Conservation (phyloP, 2,797 vertebrate species). For the Pseudochirops cupreus region DNA sequence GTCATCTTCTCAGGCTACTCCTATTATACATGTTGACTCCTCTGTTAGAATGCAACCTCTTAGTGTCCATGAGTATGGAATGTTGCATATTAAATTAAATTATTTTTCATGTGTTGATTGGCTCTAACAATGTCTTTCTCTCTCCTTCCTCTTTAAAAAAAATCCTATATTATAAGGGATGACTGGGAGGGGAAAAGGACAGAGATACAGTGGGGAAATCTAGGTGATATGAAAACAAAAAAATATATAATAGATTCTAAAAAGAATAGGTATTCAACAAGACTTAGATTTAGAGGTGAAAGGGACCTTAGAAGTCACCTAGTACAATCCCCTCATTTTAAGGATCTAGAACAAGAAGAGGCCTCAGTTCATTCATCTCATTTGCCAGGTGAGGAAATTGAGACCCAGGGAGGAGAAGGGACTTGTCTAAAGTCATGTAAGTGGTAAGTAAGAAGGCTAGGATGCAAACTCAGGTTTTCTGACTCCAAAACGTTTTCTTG, state of each 20-base stretch:
- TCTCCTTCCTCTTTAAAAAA: background rate
- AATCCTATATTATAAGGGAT: background rate
- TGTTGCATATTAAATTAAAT: background rate
- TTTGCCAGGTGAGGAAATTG: background rate
- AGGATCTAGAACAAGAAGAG: background rate
- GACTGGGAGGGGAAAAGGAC: background rate
- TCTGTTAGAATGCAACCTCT: background rate
- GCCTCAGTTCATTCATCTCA: background rate
- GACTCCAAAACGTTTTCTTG: background rate
- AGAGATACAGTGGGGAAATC: background rate
- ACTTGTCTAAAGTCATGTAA: background rate
- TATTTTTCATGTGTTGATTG: background rate
- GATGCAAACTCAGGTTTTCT: background rate
- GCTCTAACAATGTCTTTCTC: background rate
- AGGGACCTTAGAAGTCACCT: background rate
- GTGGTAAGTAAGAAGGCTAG: background rate
- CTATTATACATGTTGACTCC: background rate
- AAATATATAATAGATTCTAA: background rate
- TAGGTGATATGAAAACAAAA: background rate
- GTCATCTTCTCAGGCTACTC: background rate
- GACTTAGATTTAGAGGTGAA: background rate
- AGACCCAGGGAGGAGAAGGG: background rate
- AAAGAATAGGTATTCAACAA: background rate
- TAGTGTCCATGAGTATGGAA: background rate
- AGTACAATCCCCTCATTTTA: background rate